Evolutionary conservation across 2,797 vertebrate species (phyloP).

Genomic region (Botia almorhae): DNA sequence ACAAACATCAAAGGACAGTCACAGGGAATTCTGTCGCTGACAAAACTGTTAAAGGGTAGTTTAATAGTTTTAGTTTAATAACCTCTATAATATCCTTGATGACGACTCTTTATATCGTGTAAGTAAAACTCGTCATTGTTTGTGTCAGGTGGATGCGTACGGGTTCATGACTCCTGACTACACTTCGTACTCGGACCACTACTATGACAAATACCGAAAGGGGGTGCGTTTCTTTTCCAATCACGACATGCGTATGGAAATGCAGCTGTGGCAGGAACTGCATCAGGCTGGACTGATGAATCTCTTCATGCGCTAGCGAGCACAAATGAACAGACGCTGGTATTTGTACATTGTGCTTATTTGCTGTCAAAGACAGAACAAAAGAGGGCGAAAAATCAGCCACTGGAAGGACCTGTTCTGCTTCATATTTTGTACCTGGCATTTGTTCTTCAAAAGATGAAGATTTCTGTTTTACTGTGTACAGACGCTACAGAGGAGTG

Average conservation of each 20-base stretch:
- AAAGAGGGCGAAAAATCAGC: neutral
- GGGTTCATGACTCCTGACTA: constrained; percentile 83
- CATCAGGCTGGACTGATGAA: constrained; percentile 70
- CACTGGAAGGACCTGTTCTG: neutral
- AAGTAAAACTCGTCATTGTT: neutral
- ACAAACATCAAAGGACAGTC: too few relatives aligned
- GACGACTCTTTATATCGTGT: neutral
- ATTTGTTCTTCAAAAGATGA: neutral
- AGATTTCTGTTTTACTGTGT: neutral
- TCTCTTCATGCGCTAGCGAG: constrained; percentile 74
- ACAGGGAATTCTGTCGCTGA: too few relatives aligned
- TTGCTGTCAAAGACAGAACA: too few relatives aligned
- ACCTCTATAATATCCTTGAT: too few relatives aligned
- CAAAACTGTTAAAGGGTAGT: too few relatives aligned
- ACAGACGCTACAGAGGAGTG: neutral
- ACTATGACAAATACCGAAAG: constrained; percentile 69
- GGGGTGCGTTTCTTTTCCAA: constrained; percentile 74
- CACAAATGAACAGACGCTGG: neutral
- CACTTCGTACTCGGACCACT: constrained; percentile 78
- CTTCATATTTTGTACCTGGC: accelerated
- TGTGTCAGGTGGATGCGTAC: constrained; percentile 78
- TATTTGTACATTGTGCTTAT: neutral
- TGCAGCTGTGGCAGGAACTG: constrained; percentile 79
- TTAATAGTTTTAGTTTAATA: too few relatives aligned
- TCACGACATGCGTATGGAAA: constrained; percentile 78